phyloP scores from a whole-genome alignment of 2,888 invertebrate genomes.

The Phragmatobia fuliginosa region DNA sequence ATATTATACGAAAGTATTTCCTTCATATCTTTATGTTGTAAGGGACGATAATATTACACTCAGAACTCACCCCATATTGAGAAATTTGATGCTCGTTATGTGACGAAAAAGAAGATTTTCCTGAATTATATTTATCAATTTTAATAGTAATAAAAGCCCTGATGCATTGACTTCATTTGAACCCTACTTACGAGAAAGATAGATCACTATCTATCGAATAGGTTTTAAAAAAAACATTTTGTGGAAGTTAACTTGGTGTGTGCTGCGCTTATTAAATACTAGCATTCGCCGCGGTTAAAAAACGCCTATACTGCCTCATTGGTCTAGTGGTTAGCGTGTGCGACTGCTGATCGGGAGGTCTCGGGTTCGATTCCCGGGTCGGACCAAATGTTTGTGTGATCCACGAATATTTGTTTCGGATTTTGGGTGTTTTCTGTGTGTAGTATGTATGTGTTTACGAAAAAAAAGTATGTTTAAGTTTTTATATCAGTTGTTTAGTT shows the following conservation, averaged over 20 bases:
- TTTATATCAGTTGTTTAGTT: too few relatives aligned
- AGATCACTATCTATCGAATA: not conserved
- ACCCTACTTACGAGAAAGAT: conserved; percentile 3
- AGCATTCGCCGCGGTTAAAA: too few relatives aligned
- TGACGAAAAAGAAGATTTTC: not conserved
- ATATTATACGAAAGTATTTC: not conserved
- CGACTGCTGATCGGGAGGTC: too few relatives aligned
- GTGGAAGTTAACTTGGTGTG: not conserved
- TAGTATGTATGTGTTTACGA: too few relatives aligned
- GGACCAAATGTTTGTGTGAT: too few relatives aligned
- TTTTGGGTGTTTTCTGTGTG: too few relatives aligned
- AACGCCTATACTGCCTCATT: too few relatives aligned
- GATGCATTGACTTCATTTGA: conserved; percentile 14
- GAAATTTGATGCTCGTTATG: conserved; percentile 16
- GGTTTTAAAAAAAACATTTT: not conserved
- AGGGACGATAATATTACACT: not conserved
- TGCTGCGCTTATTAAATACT: not conserved
- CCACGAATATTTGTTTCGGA: too few relatives aligned
- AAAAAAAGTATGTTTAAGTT: too few relatives aligned
- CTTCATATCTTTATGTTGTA: not conserved
- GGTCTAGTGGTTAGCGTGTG: too few relatives aligned
- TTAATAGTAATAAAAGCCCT: conserved; percentile 9
- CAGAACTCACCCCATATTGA: not conserved
- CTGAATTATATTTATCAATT: conserved; percentile 13
- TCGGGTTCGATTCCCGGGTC: too few relatives aligned